A percentile compares a stretch with the other conserved stretches of the same genome.
Conservation (phyloP, 2,888 invertebrate genomes). For the Acronicta aceris region DNA sequence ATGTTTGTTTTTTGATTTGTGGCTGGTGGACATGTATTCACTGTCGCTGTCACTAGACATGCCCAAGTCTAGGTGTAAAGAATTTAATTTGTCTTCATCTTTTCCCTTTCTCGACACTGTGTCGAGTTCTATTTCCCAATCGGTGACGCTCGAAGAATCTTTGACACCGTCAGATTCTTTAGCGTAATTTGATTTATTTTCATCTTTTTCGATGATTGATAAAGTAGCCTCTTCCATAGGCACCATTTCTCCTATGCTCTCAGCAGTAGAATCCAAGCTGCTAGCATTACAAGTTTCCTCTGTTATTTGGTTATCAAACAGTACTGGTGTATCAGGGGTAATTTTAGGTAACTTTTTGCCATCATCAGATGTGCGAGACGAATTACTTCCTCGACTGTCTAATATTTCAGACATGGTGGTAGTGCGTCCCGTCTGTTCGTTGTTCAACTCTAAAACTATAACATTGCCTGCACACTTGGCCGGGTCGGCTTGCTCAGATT, state of each 20-base stretch:
- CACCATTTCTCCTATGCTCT: slow-evolving; percentile 78
- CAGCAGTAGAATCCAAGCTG: slow-evolving; percentile 81
- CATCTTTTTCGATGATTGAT: slow-evolving; percentile 70
- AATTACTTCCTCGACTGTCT: slow-evolving; percentile 72
- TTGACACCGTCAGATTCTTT: slow-evolving; percentile 76
- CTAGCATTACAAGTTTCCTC: slow-evolving; percentile 80
- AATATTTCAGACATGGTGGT: slow-evolving; percentile 86
- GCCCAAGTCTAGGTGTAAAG: slow-evolving; percentile 83
- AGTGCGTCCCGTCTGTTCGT: slow-evolving; percentile 82
- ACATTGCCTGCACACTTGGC: slow-evolving; percentile 82
- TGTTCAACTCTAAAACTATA: slow-evolving; percentile 84
- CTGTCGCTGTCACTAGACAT: slow-evolving; percentile 87
- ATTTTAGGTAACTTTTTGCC: slow-evolving; percentile 72
- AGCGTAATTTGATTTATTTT: slow-evolving; percentile 67
- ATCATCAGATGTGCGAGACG: slow-evolving; percentile 64
- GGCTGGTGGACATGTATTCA: slow-evolving; percentile 78
- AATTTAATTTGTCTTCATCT: slow-evolving; percentile 83
- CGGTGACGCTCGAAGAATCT: slow-evolving; percentile 83
- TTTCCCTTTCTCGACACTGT: slow-evolving; percentile 84
- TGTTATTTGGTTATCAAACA: slow-evolving; percentile 80
- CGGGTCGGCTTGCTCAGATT: slow-evolving; percentile 75
- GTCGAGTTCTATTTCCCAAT: slow-evolving; percentile 91
- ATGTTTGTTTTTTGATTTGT: slow-evolving; percentile 74
- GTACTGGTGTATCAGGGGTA: slow-evolving; percentile 90
- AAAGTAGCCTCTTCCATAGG: slow-evolving; percentile 72